Percentiles rank a stretch among this genome's conserved stretches.
These are phyloP conservation scores for Spea multiplicata DNA, from an alignment of 2,113 vertebrate genomes.

Conservation along the genomic window DNA sequence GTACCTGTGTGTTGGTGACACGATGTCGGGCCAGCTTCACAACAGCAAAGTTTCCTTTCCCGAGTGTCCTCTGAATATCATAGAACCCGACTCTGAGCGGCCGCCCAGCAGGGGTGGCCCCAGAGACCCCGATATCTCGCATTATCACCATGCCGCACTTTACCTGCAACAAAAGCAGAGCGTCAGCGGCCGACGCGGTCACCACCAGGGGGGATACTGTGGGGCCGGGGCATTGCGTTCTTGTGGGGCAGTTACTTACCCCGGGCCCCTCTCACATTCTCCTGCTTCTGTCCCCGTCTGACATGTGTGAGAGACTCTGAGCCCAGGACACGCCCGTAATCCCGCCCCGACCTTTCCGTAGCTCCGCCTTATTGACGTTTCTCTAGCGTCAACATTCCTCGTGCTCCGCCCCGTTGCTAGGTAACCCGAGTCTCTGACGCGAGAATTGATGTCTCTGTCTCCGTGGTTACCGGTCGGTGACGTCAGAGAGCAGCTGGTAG, in stretches of 20 bases:
- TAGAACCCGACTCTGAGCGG: slow-evolving; percentile 95
- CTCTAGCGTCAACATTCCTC: neutral
- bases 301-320: neutral
- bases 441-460: slow-evolving; percentile 8
- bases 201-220: neutral
- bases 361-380: slow-evolving; percentile 12
- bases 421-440: slow-evolving; percentile 24
- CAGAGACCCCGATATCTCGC: neutral
- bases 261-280: neutral
- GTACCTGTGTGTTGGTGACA: slow-evolving; percentile 94
- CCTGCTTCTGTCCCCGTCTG: neutral
- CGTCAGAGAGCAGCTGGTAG: slow-evolving; percentile 23
- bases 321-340: neutral
- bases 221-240: no score
- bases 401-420: slow-evolving; percentile 20
- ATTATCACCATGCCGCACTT: slow-evolving; percentile 15
- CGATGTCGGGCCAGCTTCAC: slow-evolving; percentile 92
- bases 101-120: neutral
- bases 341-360: neutral
- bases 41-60: slow-evolving; percentile 96
- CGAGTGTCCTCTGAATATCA: slow-evolving; percentile 90
- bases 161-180: neutral
- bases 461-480: neutral
- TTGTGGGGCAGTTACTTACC: neutral
- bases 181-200: neutral